Base-by-base conservation (phyloP, 92 coral and sea anemone genomes). In the Porites divaricata region DNA sequence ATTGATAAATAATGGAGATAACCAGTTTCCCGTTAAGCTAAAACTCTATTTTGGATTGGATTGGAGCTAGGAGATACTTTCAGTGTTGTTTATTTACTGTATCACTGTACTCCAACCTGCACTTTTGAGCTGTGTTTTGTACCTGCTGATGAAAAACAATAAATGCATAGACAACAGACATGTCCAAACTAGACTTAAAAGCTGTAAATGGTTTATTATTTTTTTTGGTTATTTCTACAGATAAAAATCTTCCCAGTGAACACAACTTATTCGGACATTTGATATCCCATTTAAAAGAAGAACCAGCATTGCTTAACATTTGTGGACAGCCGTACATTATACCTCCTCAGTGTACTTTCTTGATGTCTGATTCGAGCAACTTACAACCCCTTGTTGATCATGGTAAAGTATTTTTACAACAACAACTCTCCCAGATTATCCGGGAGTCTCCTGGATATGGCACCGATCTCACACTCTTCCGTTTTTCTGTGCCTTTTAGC, bases 351-450 rank as follows among this genome's bases (percentile, higher is more conserved):
- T 77, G 96, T 53, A 66, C 85, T 8, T 96, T 92, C 81, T 77
- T 96, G 86, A 76, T 90, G 79, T 92, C 98, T 49, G 95, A 96
- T 85, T 88, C 87, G 17, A 52, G 84, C 2, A 67, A 87, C 63
- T 72, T 95, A 76, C 51, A 85, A 67, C 94, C 95, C 8, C 89
- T 94, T 54, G 15, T 94, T 56, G 74, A 70, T 61, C 35, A 86
- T 87, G 95, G 98, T 94, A n/a, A n/a, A n/a, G 78, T 78, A 0
- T 20, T 15, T 20, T n/a, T n/a, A n/a, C n/a, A n/a, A n/a, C n/a
- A n/a, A n/a, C n/a, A n/a, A n/a, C n/a, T n/a, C 28, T 73, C 0
- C 22, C 8, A 8, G 8, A 11, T 56, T 71, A 19, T n/a, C n/a
- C n/a, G n/a, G n/a, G n/a, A n/a, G n/a, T n/a, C n/a, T n/a, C n/a